Evolutionary conservation across 2,113 vertebrate genomes (phyloP), one percentile per base, ranked within the genome.

Genomic region (Anhinga anhinga): DNA sequence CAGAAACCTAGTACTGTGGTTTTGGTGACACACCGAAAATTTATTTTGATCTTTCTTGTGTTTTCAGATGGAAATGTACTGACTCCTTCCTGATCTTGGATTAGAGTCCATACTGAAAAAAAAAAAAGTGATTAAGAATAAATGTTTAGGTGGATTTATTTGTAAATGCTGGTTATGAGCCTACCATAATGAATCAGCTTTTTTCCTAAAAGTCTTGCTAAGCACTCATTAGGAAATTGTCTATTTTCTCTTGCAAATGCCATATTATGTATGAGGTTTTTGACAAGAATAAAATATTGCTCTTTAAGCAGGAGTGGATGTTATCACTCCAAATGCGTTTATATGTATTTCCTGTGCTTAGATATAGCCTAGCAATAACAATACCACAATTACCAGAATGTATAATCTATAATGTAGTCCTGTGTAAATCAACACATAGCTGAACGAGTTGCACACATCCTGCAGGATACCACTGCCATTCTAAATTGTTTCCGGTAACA

Each of bases 391-490:
- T 95, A 95, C 96, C 91, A 97, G 91, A 63, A 93, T 7, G 67
- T 89, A 95, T 82, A 82, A 87, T 96, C 95, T 90, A 95, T 96
- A 97, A 53, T 47, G 74, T 52, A 86, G 62, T 49, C 59, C 86
- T 73, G 88, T 84, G 66, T 97, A 95, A 97, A 96, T 97, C 94
- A 95, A 50, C 88, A 34, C 77, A 21, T 26, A 11, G 84, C 92
- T 1, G 32, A 93, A 86, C 2, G 23, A 56, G 87, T 79, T 59
- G 47, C 96, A 96, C 92, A 98, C 97, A 98, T 98, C 97, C 97
- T 98, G 97, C 95, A 98, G 97, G 97, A 98, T 98, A 97, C 97
- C 97, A 69, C 97, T 90, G 92, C 82, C 93, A 63, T 22, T 82
- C 94, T 97, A 15, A 66, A 97, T 97, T 98, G 96, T 5, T 98